Base-by-base conservation (phyloP, 2,888 invertebrate species). In the Epinotia brunnichana region DNA sequence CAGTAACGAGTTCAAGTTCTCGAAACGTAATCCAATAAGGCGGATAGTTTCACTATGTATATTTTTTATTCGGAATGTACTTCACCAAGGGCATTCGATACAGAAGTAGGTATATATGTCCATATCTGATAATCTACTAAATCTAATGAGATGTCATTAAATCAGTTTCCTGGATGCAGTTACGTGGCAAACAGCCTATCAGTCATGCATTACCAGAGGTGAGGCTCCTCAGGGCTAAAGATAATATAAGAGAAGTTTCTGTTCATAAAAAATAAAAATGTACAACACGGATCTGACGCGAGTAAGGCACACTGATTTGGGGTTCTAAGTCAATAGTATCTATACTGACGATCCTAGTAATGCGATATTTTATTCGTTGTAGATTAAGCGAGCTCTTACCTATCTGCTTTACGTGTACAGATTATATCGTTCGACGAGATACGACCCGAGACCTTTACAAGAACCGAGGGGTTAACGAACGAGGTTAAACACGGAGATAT, bases 1-100 rank as follows among this genome's bases (percentile, higher is more conserved):
- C 21, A 60, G 51, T 60, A 53, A 71, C 66, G 53, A 71, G 59
- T 67, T 56, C 61, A 54, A 60, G n/a, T n/a, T n/a, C n/a, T n/a
- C 44, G 54, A 41, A 24, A n/a, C 24, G 24, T 54, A 54, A 67
- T 44, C 54, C 44, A 13, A 35, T 67, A 60, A n/a, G 66, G 44
- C 29, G 29, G 39, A 51, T 69, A 56, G 67, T 67, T 61, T 35
- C 35, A 39, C 15, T 17, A 10, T 21, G 2, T 21, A 41, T 24
- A 0, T 35, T 3, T 29, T 17, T n/a, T 54, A 39, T 39, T 41
- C 19, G 39, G 53, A 15, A 19, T 15, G 39, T 5, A 13, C 51
- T 63, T 64, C 24, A 21, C 44, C n/a, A n/a, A n/a, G 35, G 35
- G 56, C n/a, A 7, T 56, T 3, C 24, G n/a, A 29, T 24, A 56